Base-by-base conservation (phyloP, 2,888 invertebrate species). In the Chydorus sphaericus region DNA sequence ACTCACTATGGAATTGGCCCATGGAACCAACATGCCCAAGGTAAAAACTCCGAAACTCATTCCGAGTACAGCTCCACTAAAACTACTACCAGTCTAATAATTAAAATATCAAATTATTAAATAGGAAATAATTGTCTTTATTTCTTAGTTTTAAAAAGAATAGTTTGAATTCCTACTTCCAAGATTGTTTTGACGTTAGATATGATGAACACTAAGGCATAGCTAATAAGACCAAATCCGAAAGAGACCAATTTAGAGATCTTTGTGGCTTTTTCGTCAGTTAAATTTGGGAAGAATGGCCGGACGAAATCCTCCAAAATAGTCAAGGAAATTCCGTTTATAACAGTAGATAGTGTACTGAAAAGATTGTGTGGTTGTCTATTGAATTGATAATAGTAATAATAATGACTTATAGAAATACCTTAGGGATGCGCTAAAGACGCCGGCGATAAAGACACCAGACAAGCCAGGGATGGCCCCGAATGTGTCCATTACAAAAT, bases 391-490 rank as follows among this genome's bases (percentile, higher is more conserved):
- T 10, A 33, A 33, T 33, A 10, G 36, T 33, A 33, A n/a, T 33
- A 33, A 11, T 33, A 26, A 16, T 54, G 36, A 10, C 36, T 33
- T 33, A 56, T 20, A 10, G 37, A n/a, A 49, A 29, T 36, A 92
- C 91, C 93, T 93, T 62, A 94, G 78, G 65, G 93, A 91, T 1
- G 93, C 94, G 38, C 92, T 91, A 69, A 94, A 94, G 58, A 96
- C 86, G 20, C 93, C 92, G 4, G 94, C 89, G 0, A 94, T 92
- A 69, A 96, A 94, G 64, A 94, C 81, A 3, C 94, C 93, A 1
- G 92, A 84, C 1, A 93, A 72, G 0, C 92, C 91, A 31, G 77
- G 79, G 36, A 82, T 73, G 50, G 77, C 68, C 0, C 87, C 85
- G 66, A 93, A 77, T 58, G 81, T 79, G 58, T 83, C 80, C 74